A percentile compares a stretch with the other conserved stretches of the same genome.
phyloP scores from a whole-genome alignment of 2,113 vertebrate genomes.

The Sorex araneus region DNA sequence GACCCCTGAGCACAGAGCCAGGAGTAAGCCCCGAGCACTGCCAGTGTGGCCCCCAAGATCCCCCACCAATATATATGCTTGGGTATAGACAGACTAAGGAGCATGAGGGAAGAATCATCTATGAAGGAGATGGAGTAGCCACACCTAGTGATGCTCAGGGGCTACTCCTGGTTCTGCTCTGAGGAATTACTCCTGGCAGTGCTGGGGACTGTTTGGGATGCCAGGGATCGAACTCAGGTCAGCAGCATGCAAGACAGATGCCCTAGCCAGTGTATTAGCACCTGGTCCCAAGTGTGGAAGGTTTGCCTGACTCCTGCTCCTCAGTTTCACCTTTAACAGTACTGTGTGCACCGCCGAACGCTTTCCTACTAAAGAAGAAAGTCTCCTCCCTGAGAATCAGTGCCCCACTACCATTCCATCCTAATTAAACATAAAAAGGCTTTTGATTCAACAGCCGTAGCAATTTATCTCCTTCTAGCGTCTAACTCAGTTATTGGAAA shows the following conservation, averaged over 20 bases:
- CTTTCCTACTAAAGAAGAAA: neutral
- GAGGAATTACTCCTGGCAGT: too few relatives aligned
- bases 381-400: neutral
- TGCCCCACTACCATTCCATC: slow-evolving; percentile 4
- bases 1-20: neutral
- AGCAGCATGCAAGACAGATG: too few relatives aligned
- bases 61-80: neutral
- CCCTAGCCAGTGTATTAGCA: neutral
- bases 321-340: slow-evolving; percentile 12
- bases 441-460: neutral
- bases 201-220: too few relatives aligned
- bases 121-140: neutral
- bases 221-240: too few relatives aligned
- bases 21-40: neutral
- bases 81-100: neutral
- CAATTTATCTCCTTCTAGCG: neutral
- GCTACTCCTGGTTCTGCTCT: too few relatives aligned
- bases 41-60: neutral
- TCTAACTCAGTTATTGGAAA: neutral
- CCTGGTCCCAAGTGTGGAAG: neutral
- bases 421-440: neutral
- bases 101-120: neutral
- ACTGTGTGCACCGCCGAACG: neutral
- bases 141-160: too few relatives aligned
- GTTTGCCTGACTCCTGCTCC: neutral